phyloP scores from a whole-genome alignment of 2,888 invertebrate species.

The Heteromurus nitidus region DNA sequence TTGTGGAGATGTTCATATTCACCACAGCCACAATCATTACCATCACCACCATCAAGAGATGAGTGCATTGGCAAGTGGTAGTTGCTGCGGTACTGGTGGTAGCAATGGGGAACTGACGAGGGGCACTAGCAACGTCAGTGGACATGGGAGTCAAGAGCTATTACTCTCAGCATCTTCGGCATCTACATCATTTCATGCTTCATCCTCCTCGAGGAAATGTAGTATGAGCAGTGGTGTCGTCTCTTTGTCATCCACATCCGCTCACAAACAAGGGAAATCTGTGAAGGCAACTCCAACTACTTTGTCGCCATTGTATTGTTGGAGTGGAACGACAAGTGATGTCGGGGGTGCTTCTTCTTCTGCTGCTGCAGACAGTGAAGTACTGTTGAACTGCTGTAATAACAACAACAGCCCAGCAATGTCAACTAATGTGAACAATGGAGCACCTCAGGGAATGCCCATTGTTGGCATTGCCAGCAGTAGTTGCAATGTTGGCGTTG shows the following conservation, averaged over 20 bases:
- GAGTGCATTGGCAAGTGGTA: slow-evolving; percentile 31
- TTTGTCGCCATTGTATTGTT: slow-evolving; percentile 50
- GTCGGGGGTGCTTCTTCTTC: slow-evolving; percentile 21
- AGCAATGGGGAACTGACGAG: slow-evolving; percentile 56
- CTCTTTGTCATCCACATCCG: slow-evolving; percentile 56
- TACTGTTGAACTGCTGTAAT: slow-evolving; percentile 13
- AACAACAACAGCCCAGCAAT: slow-evolving; percentile 23
- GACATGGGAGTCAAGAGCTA: slow-evolving; percentile 53
- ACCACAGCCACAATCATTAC: slow-evolving; percentile 49
- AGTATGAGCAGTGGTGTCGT: slow-evolving; percentile 65
- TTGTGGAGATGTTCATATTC: slow-evolving; percentile 49
- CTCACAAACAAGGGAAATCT: slow-evolving; percentile 50
- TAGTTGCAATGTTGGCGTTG: slow-evolving; percentile 4
- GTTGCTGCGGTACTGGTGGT: slow-evolving; percentile 18
- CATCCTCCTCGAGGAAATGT: slow-evolving; percentile 62
- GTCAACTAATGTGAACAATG: slow-evolving; percentile 32
- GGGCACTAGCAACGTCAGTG: slow-evolving; percentile 52
- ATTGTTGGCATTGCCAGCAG: slow-evolving; percentile 34
- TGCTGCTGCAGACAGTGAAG: slow-evolving; percentile 2
- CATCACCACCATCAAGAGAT: slow-evolving; percentile 40
- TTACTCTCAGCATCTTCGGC: slow-evolving; percentile 46
- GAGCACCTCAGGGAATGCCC: slow-evolving; percentile 15
- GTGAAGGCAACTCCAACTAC: slow-evolving; percentile 32
- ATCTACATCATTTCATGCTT: slow-evolving; percentile 37
- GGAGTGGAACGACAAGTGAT: slow-evolving; percentile 35